These are phyloP conservation scores for Diabrotica balteata DNA, from an alignment of 2,888 invertebrate species.

Conservation along the genomic window DNA sequence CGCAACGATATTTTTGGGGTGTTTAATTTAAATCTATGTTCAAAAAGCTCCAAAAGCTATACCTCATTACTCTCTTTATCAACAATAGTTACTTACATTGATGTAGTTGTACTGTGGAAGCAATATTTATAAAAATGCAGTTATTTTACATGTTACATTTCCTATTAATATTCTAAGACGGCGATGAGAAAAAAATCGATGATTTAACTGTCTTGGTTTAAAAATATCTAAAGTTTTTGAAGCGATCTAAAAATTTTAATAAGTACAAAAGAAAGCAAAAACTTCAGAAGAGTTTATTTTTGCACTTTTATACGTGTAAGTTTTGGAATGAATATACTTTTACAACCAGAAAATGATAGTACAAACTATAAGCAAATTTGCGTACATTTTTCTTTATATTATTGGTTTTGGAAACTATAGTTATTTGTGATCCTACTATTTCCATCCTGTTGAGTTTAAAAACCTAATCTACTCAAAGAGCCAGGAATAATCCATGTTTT, in stretches of 20 bases:
- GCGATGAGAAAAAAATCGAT: slow-evolving; percentile 1
- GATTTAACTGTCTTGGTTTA: neutral
- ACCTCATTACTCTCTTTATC: slow-evolving; percentile 7
- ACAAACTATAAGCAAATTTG: too few relatives aligned
- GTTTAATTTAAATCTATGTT: slow-evolving; percentile 29
- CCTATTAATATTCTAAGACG: neutral
- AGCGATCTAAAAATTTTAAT: neutral
- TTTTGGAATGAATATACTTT: too few relatives aligned
- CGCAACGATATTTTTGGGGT: neutral
- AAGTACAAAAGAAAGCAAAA: too few relatives aligned
- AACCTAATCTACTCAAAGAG: too few relatives aligned
- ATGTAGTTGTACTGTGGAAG: slow-evolving; percentile 46
- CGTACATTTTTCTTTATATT: too few relatives aligned
- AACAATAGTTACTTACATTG: slow-evolving; percentile 44
- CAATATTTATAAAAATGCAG: slow-evolving; percentile 37
- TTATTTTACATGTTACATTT: slow-evolving; percentile 21
- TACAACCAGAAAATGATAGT: too few relatives aligned
- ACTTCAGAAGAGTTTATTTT: too few relatives aligned
- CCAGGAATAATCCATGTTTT: too few relatives aligned
- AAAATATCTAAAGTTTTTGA: slow-evolving; percentile 2
- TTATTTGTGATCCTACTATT: too few relatives aligned
- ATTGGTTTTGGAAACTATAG: too few relatives aligned
- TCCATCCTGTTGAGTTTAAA: too few relatives aligned
- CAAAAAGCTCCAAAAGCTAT: slow-evolving; percentile 40
- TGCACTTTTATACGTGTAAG: too few relatives aligned